Base-by-base conservation (phyloP, 2,113 vertebrate species). In the Cephalopholis sonnerati region DNA sequence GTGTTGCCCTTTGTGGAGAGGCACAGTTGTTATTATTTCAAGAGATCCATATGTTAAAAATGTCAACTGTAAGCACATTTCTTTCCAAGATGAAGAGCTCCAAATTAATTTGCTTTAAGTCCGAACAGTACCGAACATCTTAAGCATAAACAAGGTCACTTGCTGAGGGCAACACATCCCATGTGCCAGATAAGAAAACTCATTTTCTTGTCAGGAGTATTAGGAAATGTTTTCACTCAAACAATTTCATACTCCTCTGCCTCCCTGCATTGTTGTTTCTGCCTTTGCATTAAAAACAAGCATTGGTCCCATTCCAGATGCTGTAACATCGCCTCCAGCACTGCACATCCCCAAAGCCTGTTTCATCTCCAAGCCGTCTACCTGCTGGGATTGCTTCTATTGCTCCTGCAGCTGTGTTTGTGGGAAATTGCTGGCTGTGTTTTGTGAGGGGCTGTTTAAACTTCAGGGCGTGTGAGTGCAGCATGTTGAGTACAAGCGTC, bases 111-210 rank as follows among this genome's bases (percentile, higher is more conserved):
- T 51, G 66, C 48, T 77, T 67, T 2, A 64, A 48, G 27, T 78
- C 64, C 48, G 20, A 12, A 64, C 41, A 65, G 55, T 22, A 24
- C 41, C 46, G 55, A 75, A 71, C 71, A 57, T 67, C 39, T 61
- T 51, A 48, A 55, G 50, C 48, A 46, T 20, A 77, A 81, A 83
- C 79, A 88, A 83, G 83, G 85, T 87, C 53, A 62, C 75, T 54
- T 25, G 53, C 83, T 79, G 50, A 77, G 29, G 69, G 77, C 58
- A 84, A 82, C 82, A 10, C 51, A 57, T 74, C 73, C 62, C 74
- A 84, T 58, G 58, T 57, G 36, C 32, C 65, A 81, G 85, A 90
- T 82, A 87, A 81, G 74, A 81, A 92, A 91, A 91, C 65, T 69
- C 1, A 75, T 86, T 86, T 89, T 74, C 55, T 18, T 39, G 53